Evolutionary conservation across 2,113 vertebrate species (phyloP).

Genomic region (Procavia capensis): DNA sequence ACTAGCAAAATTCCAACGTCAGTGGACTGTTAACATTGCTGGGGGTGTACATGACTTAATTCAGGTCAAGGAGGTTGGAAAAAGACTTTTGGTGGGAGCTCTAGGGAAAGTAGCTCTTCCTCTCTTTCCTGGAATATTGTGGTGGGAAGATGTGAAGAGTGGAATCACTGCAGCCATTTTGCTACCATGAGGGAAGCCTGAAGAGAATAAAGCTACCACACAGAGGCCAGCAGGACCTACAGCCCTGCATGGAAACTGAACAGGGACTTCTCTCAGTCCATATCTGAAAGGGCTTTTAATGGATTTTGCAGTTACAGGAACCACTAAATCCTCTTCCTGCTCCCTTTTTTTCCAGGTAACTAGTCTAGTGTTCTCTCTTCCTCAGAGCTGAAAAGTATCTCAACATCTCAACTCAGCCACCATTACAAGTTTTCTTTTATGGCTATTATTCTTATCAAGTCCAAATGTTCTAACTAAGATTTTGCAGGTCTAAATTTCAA

Average conservation of each 20-base stretch:
- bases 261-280: background rate
- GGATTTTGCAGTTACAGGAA: background rate
- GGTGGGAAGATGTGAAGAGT: background rate
- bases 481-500: background rate
- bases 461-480: background rate
- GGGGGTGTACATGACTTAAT: background rate
- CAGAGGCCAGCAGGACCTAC: background rate
- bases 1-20: background rate
- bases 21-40: background rate
- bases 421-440: background rate
- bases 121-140: background rate
- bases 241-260: background rate
- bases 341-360: background rate
- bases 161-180: background rate
- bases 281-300: background rate
- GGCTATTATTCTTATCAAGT: background rate
- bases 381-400: slow-evolving; percentile 27
- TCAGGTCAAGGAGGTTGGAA: background rate
- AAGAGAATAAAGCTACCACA: background rate
- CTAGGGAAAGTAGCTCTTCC: background rate
- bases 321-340: background rate
- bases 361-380: background rate
- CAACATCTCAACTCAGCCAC: background rate
- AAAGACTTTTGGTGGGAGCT: background rate
- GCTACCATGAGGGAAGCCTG: background rate